Evolutionary conservation across 2,113 vertebrate species (phyloP).

Genomic region (Engystomops pustulosus): DNA sequence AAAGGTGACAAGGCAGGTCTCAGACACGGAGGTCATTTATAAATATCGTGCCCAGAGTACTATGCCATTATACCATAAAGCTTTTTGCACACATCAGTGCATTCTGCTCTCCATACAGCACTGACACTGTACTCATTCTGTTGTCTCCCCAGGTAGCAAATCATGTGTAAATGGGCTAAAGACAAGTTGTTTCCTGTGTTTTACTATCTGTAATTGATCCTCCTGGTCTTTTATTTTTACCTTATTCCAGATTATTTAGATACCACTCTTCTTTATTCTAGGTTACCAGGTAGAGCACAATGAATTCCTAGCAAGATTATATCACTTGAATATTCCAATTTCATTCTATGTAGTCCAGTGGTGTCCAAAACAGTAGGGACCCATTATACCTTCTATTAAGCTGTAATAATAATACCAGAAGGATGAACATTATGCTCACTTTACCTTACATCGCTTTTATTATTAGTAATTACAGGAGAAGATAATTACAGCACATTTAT

Average conservation of each 20-base stretch:
- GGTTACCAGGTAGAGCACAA: background rate
- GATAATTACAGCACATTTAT: background rate
- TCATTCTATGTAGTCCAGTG: background rate
- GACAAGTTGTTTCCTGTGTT: too few relatives aligned
- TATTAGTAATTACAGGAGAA: slow-evolving; percentile 1
- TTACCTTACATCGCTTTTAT: background rate
- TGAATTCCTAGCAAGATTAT: background rate
- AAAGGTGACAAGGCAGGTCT: too few relatives aligned
- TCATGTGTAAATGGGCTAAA: too few relatives aligned
- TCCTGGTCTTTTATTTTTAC: too few relatives aligned
- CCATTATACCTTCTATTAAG: background rate
- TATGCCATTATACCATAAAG: too few relatives aligned
- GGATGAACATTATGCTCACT: background rate
- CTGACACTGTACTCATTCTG: too few relatives aligned
- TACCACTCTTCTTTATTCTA: background rate
- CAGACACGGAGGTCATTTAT: too few relatives aligned
- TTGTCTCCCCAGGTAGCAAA: too few relatives aligned
- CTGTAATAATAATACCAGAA: background rate
- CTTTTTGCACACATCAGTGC: too few relatives aligned
- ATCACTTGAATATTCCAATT: background rate
- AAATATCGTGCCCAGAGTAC: too few relatives aligned
- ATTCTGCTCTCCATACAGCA: too few relatives aligned
- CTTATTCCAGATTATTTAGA: background rate
- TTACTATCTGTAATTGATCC: too few relatives aligned
- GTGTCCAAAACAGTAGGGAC: background rate